Evolutionary conservation across 2,888 invertebrate genomes (phyloP), one percentile per base, ranked within the genome.

Genomic region (Galerucella pusilla): DNA sequence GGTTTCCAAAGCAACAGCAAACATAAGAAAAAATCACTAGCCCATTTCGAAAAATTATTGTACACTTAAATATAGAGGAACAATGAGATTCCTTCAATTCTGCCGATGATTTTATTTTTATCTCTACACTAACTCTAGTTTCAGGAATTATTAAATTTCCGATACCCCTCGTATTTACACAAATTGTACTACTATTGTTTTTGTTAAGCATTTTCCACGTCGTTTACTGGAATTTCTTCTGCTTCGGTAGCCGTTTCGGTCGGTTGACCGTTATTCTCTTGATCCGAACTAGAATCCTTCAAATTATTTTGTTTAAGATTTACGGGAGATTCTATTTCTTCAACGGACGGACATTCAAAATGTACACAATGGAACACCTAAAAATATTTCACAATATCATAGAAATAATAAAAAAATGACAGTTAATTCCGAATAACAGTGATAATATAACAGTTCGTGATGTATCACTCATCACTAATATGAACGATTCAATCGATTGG

Each of bases 281-380:
- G 57, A 46, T 73, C 66, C n/a, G 67, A 20, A 35, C 76, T 59
- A 11, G 76, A 67, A 49, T 68, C 64, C 2, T 72, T 28, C n/a
- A 66, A 61, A 52, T 28, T 68, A 73, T 68, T 77, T 72, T 66
- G 52, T 28, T 60, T 68, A 2, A 66, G 54, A n/a, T 68, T 63
- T 2, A 52, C 20, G 35, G 75, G 71, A 11, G 74, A 12, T 61
- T 76, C 75, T 9, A 68, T 63, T 49, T 85, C 85, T 76, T 86
- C 86, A 74, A 93, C 94, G 46, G 96, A 94, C 7, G 99, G 98
- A 83, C 97, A 97, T 89, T 99, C 99, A 88, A 99, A 94, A 89
- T 99, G 99, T 71, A 99, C 99, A 86, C 97, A 95, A 87, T 99
- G 98, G 88, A 99, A 99, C 73, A 98, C 97, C 96, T 97, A 82